Percentiles rank a stretch among this genome's conserved stretches.
Conservation (phyloP, 2,113 vertebrate genomes). For the Tetrao urogallus region DNA sequence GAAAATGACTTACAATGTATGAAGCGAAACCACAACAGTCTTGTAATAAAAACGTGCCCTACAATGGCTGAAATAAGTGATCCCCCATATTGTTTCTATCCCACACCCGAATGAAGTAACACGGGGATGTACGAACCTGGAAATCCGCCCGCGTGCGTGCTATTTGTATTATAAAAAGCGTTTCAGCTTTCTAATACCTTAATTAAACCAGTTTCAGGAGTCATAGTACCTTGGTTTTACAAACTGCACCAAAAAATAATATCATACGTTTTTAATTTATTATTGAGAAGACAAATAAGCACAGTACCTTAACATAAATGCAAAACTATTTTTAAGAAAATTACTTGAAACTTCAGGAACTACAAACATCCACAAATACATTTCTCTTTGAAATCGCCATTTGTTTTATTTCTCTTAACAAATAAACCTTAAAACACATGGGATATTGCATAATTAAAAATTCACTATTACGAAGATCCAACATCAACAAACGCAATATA, state of each 20-base stretch:
- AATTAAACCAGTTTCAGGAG: background rate
- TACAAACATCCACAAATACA: background rate
- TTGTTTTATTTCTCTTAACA: too few species aligned
- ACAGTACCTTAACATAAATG: background rate
- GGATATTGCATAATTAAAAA: background rate
- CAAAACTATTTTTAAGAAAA: background rate
- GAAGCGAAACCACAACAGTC: background rate
- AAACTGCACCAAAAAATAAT: background rate
- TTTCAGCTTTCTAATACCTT: background rate
- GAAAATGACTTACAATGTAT: background rate
- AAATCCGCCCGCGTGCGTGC: background rate
- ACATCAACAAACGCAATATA: background rate
- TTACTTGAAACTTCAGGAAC: background rate
- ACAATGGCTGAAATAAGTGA: background rate
- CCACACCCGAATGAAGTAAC: background rate
- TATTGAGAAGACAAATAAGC: too few species aligned
- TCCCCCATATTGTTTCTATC: background rate
- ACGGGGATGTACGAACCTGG: rapidly evolving
- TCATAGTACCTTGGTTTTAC: background rate
- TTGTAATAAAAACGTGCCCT: too few species aligned
- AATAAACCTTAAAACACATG: background rate
- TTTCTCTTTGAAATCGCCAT: background rate
- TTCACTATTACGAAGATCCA: background rate
- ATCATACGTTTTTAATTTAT: too few species aligned
- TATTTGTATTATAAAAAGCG: background rate